phyloP scores from a whole-genome alignment of 2,888 invertebrate species.

The Autographa pulchrina region DNA sequence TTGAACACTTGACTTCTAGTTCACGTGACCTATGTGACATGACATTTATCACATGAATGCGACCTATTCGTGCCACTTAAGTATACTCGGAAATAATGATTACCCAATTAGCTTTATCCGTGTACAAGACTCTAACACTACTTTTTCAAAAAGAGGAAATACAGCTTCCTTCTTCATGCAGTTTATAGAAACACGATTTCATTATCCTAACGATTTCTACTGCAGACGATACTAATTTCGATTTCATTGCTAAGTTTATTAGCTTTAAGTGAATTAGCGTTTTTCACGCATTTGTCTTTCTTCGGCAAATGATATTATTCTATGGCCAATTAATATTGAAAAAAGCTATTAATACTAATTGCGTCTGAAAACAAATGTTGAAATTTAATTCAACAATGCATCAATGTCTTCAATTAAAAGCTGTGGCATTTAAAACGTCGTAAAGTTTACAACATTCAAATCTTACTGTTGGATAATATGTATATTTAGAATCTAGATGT shows the following conservation, averaged over 20 bases:
- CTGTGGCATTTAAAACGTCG: constrained; percentile 30
- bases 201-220: constrained; percentile 18
- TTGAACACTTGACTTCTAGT: constrained; percentile 45
- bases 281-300: neutral
- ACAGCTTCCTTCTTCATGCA: neutral
- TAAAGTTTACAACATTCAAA: constrained; percentile 28
- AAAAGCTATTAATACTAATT: neutral
- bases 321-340: constrained; percentile 7
- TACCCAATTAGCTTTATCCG: neutral
- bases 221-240: constrained; percentile 27
- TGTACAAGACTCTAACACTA: neutral
- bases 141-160: neutral
- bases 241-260: constrained; percentile 13
- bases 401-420: constrained; percentile 21
- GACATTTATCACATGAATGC: constrained; percentile 40
- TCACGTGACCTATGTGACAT: constrained; percentile 43
- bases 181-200: neutral
- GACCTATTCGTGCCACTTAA: constrained; percentile 30
- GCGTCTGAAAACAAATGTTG: constrained; percentile 7
- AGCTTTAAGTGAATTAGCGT: neutral
- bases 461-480: constrained; percentile 13
- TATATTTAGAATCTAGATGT: no score
- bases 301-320: neutral
- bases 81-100: constrained; percentile 22
- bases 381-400: constrained; percentile 18